Base-by-base conservation (phyloP, 2,113 vertebrate species). In the Chauna torquata region DNA sequence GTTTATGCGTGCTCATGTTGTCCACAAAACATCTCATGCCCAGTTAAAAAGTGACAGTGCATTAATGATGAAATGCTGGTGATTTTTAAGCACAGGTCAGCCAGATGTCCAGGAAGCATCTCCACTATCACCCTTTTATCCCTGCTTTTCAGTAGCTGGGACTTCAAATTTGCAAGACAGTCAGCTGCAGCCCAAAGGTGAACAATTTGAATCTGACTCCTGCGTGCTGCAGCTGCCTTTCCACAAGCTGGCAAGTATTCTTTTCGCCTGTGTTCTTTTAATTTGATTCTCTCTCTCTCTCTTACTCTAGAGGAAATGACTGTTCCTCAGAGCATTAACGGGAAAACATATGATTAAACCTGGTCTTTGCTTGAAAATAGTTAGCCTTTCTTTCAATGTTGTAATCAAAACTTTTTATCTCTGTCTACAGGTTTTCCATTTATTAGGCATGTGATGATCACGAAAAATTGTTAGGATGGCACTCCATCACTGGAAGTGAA, bases 211-310 rank as follows among this genome's bases (percentile, higher is more conserved):
- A 19, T 90, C 75, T 86, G 95, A 86, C 69, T 90, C 47, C 92
- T 92, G 88, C 88, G 81, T 96, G 92, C 86, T 93, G 62, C 70
- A 88, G 11, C 71, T 96, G 59, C 92, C 64, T 91, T 92, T 83
- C 86, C 86, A 69, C 55, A 75, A 75, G 59, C 90, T 94, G 92
- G 80, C 96, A 94, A 96, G 90, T 96, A 93, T 84, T 91, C 85
- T 82, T 88, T 80, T 90, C 88, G 90, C 42, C 82, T 83, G 8
- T 27, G 17, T 77, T 94, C 38, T 42, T 93, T 90, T 88, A 75
- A 40, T 82, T 71, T 70, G 9, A 3, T 88, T 86, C 93, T 61
- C 27, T 57, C 2, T 57, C 2, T 54, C 45, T 83, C 38, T 86
- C 55, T 78, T 66, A 58, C 28, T 81, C 23, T 20, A 14, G 47